These are phyloP conservation scores for Xiphorhynchus elegans DNA, from an alignment of 2,113 vertebrate species.

Conservation along the genomic window DNA sequence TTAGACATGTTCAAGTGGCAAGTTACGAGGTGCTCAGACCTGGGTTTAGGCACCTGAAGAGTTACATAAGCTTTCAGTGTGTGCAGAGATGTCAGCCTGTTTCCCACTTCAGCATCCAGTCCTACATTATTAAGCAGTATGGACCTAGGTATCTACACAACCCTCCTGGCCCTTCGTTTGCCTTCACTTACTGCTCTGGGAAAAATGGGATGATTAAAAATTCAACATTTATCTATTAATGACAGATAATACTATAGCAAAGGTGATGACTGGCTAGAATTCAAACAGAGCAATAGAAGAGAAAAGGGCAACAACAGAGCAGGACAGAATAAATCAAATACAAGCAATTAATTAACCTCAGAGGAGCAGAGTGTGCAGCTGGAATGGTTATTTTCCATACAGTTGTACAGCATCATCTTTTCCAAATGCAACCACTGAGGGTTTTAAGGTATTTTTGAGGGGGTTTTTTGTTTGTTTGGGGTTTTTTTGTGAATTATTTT, in stretches of 20 bases:
- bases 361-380: not conserved
- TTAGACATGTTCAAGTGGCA: not conserved
- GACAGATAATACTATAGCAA: not conserved
- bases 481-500: not conserved
- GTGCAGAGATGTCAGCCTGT: not conserved
- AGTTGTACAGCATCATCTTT: not conserved
- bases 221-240: not conserved
- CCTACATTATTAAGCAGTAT: not conserved
- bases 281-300: not conserved
- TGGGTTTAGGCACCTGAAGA: not conserved
- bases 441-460: not conserved
- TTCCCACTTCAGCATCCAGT: not conserved
- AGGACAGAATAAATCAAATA: not conserved
- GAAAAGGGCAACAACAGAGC: not conserved
- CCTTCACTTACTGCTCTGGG: not conserved
- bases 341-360: not conserved
- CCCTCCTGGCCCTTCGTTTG: not conserved
- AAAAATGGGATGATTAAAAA: not conserved
- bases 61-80: not conserved
- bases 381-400: not conserved
- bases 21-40: not conserved
- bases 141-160: not conserved
- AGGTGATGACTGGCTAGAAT: not conserved
- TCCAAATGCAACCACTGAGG: not conserved
- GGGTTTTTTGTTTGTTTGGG: no score